Conservation (phyloP, 2,113 vertebrate species). For the Acanthisitta chloris region DNA sequence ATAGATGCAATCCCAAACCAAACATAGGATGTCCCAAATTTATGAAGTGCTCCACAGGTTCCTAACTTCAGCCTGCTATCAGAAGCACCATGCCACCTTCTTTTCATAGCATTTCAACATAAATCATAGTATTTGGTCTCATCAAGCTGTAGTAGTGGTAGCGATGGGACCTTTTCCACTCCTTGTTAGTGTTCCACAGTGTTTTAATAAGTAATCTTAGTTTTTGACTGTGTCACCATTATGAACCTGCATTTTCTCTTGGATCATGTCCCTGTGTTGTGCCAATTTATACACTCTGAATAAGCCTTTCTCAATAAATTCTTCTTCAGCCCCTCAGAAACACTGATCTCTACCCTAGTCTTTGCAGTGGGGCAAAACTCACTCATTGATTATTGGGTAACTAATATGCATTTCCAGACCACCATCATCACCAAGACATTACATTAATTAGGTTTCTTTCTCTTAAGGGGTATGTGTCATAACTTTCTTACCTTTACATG, state of each 20-base stretch:
- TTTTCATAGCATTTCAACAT: not conserved
- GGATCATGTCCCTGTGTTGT: not conserved
- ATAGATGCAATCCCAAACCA: not conserved
- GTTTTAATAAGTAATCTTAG: not conserved
- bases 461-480: not conserved
- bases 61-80: not conserved
- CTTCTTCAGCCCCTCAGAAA: not conserved
- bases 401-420: not conserved
- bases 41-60: not conserved
- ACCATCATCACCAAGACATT: not conserved
- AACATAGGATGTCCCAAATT: not conserved
- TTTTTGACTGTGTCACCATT: not conserved
- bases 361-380: not conserved
- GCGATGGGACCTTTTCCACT: not conserved
- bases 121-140: not conserved
- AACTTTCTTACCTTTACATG: not conserved
- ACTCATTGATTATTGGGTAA: not conserved
- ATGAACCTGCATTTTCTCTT: not conserved
- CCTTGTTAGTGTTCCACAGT: not conserved
- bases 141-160: not conserved
- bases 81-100: not conserved
- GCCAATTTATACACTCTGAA: not conserved
- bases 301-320: not conserved
- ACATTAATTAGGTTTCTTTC: not conserved
- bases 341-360: not conserved